Evolutionary conservation across 2,797 vertebrate species (phyloP).

Genomic region (Argentina silus): DNA sequence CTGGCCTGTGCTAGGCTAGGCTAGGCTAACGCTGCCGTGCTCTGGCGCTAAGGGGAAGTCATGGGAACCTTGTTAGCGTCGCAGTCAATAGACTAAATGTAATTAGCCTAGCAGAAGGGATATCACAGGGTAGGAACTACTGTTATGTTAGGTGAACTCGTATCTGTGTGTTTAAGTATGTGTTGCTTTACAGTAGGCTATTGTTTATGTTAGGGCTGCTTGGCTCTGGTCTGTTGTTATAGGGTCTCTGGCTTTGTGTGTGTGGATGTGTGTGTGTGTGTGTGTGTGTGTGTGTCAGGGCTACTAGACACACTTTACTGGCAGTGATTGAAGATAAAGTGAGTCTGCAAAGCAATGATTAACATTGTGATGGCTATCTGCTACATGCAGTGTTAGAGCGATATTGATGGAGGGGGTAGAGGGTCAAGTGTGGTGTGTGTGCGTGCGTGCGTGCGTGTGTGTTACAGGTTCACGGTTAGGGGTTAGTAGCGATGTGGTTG

Average conservation of each 20-base stretch:
- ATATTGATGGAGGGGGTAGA: not conserved
- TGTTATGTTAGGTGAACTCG: too few species aligned
- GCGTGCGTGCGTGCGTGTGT: not conserved
- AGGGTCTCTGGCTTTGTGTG: not conserved
- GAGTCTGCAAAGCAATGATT: not conserved
- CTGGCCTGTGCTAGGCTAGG: not conserved
- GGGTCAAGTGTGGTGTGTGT: not conserved
- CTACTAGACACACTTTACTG: not conserved
- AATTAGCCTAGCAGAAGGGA: not conserved
- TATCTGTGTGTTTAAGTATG: too few species aligned
- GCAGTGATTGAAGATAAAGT: not conserved
- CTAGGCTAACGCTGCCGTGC: not conserved
- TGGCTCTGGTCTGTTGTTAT: too few species aligned
- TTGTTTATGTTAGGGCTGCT: too few species aligned
- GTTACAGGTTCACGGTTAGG: too few species aligned
- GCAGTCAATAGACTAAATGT: not conserved
- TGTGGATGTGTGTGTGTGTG: conserved; percentile 10
- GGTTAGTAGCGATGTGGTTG: too few species aligned
- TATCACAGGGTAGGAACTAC: not conserved
- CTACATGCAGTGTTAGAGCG: not conserved
- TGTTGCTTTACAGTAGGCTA: too few species aligned
- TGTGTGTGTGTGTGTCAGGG: not conserved
- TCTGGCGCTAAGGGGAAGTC: not conserved
- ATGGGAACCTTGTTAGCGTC: not conserved
- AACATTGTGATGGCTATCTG: not conserved